These are phyloP conservation scores for Ailuropoda melanoleuca DNA, from an alignment of 2,113 vertebrate species.

Conservation along the genomic window DNA sequence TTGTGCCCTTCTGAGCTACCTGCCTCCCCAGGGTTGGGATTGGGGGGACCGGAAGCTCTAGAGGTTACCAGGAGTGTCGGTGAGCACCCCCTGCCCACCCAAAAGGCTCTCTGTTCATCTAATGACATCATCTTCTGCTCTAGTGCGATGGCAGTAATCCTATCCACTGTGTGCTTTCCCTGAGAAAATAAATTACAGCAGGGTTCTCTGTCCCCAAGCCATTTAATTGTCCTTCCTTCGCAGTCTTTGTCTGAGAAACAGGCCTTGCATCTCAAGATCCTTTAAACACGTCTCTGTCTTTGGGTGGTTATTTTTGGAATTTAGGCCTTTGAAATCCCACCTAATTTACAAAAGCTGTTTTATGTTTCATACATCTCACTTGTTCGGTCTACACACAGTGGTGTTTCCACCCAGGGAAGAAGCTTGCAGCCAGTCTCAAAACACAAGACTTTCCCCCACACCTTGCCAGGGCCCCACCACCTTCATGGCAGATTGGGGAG, in stretches of 20 bases:
- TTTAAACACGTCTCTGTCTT: background rate
- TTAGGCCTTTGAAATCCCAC: background rate
- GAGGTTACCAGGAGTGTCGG: background rate
- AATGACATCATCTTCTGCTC: slow-evolving; percentile 3
- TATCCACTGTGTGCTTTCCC: background rate
- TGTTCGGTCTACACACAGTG: rapidly evolving
- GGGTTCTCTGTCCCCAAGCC: background rate
- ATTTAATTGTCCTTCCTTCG: background rate
- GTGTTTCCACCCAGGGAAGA: background rate
- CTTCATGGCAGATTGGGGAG: slow-evolving; percentile 35
- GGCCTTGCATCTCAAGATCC: background rate
- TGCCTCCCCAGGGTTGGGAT: background rate
- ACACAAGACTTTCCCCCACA: background rate
- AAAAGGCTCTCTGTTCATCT: background rate
- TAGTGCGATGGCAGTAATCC: slow-evolving; percentile 30
- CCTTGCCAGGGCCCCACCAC: background rate
- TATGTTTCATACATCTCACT: background rate
- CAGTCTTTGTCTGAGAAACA: background rate
- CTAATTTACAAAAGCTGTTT: background rate
- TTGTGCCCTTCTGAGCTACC: background rate
- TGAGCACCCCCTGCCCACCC: background rate
- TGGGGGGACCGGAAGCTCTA: background rate
- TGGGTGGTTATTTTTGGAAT: background rate
- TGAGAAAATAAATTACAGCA: slow-evolving; percentile 47
- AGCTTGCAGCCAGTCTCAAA: background rate